A percentile compares a stretch with the other conserved stretches of the same genome.
These are phyloP conservation scores for Eupithecia pulchellata DNA, from an alignment of 2,888 invertebrate genomes.

Conservation along the genomic window DNA sequence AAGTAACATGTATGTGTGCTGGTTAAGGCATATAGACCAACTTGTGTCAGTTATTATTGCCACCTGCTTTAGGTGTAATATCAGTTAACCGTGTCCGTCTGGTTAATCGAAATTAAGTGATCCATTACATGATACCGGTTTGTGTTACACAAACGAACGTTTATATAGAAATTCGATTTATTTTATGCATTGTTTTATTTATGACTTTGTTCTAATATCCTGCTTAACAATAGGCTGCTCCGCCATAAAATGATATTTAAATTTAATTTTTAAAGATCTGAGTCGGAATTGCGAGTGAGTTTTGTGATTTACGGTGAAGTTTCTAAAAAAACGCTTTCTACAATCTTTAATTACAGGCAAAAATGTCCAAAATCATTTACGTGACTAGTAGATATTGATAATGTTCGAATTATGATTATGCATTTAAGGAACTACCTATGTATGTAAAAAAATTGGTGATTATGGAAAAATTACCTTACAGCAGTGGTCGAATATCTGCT, in stretches of 20 bases:
- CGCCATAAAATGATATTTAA: constrained; percentile 3
- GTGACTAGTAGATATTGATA: too few species aligned
- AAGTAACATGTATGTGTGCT: not conserved
- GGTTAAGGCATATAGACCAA: too few species aligned
- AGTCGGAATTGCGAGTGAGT: not conserved
- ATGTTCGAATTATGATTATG: too few species aligned
- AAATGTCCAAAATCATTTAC: not conserved
- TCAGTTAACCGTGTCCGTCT: constrained; percentile 58
- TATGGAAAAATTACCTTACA: too few species aligned
- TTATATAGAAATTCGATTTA: constrained; percentile 73
- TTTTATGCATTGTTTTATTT: constrained; percentile 67
- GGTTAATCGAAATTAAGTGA: constrained; percentile 84
- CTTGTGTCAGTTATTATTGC: too few species aligned
- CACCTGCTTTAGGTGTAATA: constrained; percentile 15
- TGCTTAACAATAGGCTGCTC: constrained; percentile 25
- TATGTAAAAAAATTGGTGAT: too few species aligned
- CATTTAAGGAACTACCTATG: too few species aligned
- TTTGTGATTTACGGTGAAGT: not conserved
- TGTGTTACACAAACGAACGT: constrained; percentile 70
- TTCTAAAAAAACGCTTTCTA: not conserved
- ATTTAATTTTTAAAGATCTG: not conserved
- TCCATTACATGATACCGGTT: constrained; percentile 81
- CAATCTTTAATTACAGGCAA: not conserved
- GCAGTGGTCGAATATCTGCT: too few species aligned
- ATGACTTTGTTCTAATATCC: constrained; percentile 40